phyloP scores from a whole-genome alignment of 2,113 vertebrate genomes.

The Tor tambroides region DNA sequence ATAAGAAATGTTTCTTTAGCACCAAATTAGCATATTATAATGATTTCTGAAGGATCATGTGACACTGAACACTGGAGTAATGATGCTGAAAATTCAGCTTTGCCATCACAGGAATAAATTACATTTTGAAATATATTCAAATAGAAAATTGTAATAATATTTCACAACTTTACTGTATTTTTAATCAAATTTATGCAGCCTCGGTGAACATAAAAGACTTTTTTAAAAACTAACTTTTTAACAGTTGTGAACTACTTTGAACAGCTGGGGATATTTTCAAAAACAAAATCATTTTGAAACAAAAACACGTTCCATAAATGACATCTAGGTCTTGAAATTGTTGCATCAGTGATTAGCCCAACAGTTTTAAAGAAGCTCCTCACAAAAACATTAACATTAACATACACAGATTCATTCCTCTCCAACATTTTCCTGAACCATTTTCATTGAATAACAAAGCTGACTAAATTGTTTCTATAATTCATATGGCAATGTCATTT shows the following conservation, averaged over 20 bases:
- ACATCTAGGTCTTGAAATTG: not conserved
- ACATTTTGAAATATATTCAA: no score
- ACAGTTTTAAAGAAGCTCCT: not conserved
- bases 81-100: no score
- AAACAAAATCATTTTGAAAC: no score
- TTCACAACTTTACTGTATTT: no score
- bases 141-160: no score
- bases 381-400: not conserved
- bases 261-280: not conserved
- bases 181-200: no score
- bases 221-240: no score
- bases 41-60: not conserved
- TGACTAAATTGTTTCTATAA: slow-evolving; percentile 18
- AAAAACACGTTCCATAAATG: no score
- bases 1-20: not conserved
- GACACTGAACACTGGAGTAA: not conserved
- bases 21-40: not conserved
- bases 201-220: no score
- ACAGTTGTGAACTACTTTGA: no score
- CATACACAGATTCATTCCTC: not conserved
- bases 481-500: slow-evolving; percentile 2
- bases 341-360: not conserved
- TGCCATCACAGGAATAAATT: no score
- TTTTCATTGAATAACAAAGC: slow-evolving; percentile 6
- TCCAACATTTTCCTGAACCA: not conserved